Base-by-base conservation (phyloP, 2,888 invertebrate genomes). In the Myathropa florea region DNA sequence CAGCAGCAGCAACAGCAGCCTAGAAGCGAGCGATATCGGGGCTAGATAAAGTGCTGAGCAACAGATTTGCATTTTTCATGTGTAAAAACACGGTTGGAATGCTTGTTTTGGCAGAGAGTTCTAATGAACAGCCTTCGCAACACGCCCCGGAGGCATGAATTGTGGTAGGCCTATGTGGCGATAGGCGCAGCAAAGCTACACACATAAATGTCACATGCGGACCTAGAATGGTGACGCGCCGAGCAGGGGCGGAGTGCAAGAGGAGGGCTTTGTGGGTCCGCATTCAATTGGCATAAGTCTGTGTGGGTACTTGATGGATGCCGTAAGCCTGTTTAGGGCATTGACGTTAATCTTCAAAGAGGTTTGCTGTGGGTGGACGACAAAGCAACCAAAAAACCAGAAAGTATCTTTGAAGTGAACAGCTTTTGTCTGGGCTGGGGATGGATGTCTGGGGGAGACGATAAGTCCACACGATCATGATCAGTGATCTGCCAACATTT, bases 51-150 rank as follows among this genome's bases (percentile, higher is more conserved):
- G 65, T 83, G 86, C 61, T 55, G 71, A 75, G 83, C 64, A 79
- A 76, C 64, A 75, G 75, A 86, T 86, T 83, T 86, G 79, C 86
- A 86, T 86, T 83, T 86, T 86, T 73, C 67, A 73, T 63, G 72
- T 67, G 59, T 82, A 68, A 63, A 82, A 76, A 68, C 60, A 26
- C 46, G 30, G 67, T 86, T 70, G 70, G 85, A 85, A 85, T 85
- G 84, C 57, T 53, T 72, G 60, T 72, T 84, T 76, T 76, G 76
- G 53, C 61, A 72, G 60, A 72, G 84, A 64, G 81, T 85, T 85
- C 81, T 82, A 79, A 79, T 75, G 73, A 67, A 83, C 64, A 85
- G 84, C 82, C 84, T 85, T 85, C 71, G 67, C 61, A 81, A 59
- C 71, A 85, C 81, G 67, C 81, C 81, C 71, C 76, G 71, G 60